Evolutionary conservation across 2,113 vertebrate species (phyloP).

Genomic region (Corvus moneduloides): DNA sequence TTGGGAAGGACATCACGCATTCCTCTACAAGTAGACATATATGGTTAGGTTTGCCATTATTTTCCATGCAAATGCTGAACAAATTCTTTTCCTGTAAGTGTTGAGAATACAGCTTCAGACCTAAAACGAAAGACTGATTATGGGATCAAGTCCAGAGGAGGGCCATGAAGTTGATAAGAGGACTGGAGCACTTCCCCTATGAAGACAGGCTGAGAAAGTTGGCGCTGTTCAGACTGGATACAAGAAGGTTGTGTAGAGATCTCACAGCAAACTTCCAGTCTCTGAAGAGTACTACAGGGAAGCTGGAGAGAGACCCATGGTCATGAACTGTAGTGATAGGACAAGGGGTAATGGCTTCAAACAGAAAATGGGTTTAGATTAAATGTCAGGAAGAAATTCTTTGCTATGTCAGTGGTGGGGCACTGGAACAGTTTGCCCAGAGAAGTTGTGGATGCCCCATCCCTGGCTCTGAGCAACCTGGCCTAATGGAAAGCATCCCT

Average conservation of each 20-base stretch:
- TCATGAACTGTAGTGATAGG: too few species aligned
- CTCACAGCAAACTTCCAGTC: neutral
- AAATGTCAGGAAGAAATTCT: neutral
- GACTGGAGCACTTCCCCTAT: neutral
- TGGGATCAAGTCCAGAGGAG: neutral
- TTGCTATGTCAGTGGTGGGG: neutral
- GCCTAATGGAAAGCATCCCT: neutral
- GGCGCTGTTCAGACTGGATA: neutral
- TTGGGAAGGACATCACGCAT: too few species aligned
- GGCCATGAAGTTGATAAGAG: neutral
- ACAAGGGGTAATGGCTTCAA: neutral
- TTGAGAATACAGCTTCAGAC: too few species aligned
- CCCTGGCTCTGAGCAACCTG: neutral
- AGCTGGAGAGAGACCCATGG: neutral
- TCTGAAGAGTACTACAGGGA: neutral
- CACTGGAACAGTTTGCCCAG: neutral
- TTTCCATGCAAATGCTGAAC: too few species aligned
- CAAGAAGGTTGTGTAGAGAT: neutral
- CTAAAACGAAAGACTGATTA: too few species aligned
- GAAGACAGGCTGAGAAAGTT: neutral
- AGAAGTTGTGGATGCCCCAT: neutral
- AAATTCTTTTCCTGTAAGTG: too few species aligned
- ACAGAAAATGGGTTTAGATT: neutral
- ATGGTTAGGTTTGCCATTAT: too few species aligned
- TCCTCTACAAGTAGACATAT: too few species aligned